Base-by-base conservation (phyloP, 2,113 vertebrate species). In the Salvator merianae region DNA sequence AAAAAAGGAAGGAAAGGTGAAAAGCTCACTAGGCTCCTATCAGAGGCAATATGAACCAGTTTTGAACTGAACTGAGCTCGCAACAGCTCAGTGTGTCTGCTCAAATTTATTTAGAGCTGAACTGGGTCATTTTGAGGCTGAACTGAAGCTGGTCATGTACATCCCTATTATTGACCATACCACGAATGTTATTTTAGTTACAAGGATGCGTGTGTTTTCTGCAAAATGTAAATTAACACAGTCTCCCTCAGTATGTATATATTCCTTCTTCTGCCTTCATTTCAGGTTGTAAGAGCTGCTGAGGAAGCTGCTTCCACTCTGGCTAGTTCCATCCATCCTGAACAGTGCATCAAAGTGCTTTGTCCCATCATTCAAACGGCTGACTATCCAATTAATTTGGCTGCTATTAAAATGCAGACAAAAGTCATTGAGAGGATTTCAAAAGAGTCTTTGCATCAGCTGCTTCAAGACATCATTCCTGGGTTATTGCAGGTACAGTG, bases 391-490 rank as follows among this genome's bases (percentile, higher is more conserved):
- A 99, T 99, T 94, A 99, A 99, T 88, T 96, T 99, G 78, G 98
- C 99, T 3, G 99, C 99, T 93, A 99, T 99, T 95, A 99, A 99
- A 95, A 99, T 99, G 99, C 98, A 99, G 92, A 98, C 98, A 0
- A 99, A 99, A 93, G 99, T 99, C 77, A 98, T 99, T 0, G 98
- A 99, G 95, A 97, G 98, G 94, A 98, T 99, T 70, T 90, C 97
- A 90, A 98, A 98, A 96, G 98, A 99, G 77, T 97, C 98, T 0
- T 91, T 99, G 84, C 94, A 98, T 87, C 97, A 97, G 91, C 97
- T 99, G 83, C 97, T 99, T 43, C 96, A 97, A 0, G 98, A 99
- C 95, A 99, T 99, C 90, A 99, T 99, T 91, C 98, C 98, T 0
- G 99, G 99, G 43, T 95, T 99, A 81, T 95, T 99, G 92, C 99